Base-by-base conservation (phyloP, 2,113 vertebrate species). In the Barbus barbus region DNA sequence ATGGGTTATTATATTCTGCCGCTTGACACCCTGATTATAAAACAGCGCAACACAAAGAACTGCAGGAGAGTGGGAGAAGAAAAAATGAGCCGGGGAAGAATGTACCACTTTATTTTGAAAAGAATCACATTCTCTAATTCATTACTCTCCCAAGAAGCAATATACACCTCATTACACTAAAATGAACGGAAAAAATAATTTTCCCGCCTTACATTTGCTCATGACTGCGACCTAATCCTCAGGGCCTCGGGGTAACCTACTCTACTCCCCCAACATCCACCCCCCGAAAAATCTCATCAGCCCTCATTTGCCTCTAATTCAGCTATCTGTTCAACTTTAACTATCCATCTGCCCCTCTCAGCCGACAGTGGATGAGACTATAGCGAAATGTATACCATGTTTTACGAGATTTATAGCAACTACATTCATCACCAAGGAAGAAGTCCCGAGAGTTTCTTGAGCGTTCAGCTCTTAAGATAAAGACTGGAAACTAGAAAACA, bases 161-260 rank as follows among this genome's bases (percentile, higher is more conserved):
- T 90, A 89, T 87, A 84, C 87, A 89, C 86, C 90, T 89, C 89
- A 89, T 91, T 90, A 91, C 87, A 86, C 83, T 36, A 85, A 87
- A 89, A 88, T 88, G 83, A 78, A 86, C 48, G 46, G 67, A 81
- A 82, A 73, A 85, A 86, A 86, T 83, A 58, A 87, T 84, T 86
- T 84, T 86, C 85, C 83, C 24, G 48, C 83, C 63, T 26, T 79
- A 26, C 61, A 69, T 83, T 75, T 85, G 63, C 83, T 88, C 87
- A 84, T 83, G 84, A 78, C 83, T 65, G 80, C 46, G 28, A 63
- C 84, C 82, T 73, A 85, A 85, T 87, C 87, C 88, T 88, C 44
- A 71, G 84, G 87, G 87, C 78, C 78, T 87, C 67, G 33, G 78
- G 74, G 81, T 60, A 83, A 80, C 67, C n/a, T 69, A 56, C 58